Conservation (phyloP, 2,888 invertebrate genomes). For the Antheraea yamamai region DNA sequence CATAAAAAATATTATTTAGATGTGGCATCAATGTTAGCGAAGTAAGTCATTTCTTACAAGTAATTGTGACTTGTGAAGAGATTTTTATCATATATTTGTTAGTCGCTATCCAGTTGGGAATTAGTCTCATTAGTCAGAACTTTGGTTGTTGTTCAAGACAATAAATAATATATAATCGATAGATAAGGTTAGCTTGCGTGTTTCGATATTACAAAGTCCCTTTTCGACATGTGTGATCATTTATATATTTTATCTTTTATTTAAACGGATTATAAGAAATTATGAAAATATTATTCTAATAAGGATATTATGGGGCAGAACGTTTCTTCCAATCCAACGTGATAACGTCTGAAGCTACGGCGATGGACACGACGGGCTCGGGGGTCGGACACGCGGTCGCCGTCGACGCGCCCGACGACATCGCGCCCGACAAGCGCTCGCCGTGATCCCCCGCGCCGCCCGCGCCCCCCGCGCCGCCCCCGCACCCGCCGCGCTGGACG, state of each 20-base stretch:
- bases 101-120: not conserved
- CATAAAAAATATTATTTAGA: no score
- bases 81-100: not conserved
- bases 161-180: no score
- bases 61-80: not conserved
- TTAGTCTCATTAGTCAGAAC: not conserved
- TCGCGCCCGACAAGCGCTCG: conserved; percentile 72
- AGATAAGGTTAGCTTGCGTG: not conserved
- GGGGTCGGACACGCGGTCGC: conserved; percentile 53
- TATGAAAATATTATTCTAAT: conserved; percentile 14
- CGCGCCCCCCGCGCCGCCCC: conserved; percentile 63
- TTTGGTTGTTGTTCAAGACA: not conserved
- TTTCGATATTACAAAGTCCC: not conserved
- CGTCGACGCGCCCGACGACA: conserved; percentile 64
- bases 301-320: conserved; percentile 52
- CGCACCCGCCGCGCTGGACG: conserved; percentile 65
- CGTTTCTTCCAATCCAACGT: conserved; percentile 85
- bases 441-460: conserved; percentile 68
- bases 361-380: conserved; percentile 75
- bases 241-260: not conserved
- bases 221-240: not conserved
- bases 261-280: conserved; percentile 1
- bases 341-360: conserved; percentile 80
- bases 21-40: no score
- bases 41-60: not conserved